Percentiles rank a stretch among this genome's conserved stretches.
Conservation (phyloP, 2,797 vertebrate species). For the Neosilurus hyrtlii region DNA sequence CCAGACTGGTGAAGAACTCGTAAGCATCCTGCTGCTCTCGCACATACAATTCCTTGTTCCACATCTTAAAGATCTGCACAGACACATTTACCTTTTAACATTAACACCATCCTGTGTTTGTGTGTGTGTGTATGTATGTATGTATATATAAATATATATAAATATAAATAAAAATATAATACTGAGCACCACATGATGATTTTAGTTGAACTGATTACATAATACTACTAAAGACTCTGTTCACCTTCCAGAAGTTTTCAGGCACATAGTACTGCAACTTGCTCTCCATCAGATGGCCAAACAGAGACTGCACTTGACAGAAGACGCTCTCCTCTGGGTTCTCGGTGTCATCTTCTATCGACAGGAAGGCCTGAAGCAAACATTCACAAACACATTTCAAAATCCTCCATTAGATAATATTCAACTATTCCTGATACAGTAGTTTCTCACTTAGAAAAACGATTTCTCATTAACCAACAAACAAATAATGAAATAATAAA, state of each 20-base stretch:
- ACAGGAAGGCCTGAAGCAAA: constrained; percentile 81
- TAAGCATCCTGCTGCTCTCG: constrained; percentile 98
- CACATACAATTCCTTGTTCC: constrained; percentile 97
- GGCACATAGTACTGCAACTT: constrained; percentile 97
- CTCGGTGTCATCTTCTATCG: constrained; percentile 94
- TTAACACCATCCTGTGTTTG: too few relatives aligned
- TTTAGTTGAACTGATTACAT: background rate
- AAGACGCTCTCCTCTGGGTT: constrained; percentile 98
- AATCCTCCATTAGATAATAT: background rate
- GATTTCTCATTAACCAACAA: background rate
- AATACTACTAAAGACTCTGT: background rate
- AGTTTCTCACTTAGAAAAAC: too few relatives aligned
- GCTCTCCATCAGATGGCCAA: constrained; percentile 99
- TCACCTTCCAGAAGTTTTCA: constrained; percentile 99
- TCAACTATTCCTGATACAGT: background rate
- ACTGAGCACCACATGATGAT: background rate
- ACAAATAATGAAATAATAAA: background rate
- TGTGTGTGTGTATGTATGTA: too few relatives aligned
- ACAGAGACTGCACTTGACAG: constrained; percentile 96
- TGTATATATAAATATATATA: too few relatives aligned
- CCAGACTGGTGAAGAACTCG: constrained; percentile 97
- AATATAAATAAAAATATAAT: too few relatives aligned
- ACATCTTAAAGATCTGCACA: constrained; percentile 97
- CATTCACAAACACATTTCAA: background rate
- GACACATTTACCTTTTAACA: background rate